phyloP scores from a whole-genome alignment of 2,797 vertebrate genomes.

The Ispidina picta region DNA sequence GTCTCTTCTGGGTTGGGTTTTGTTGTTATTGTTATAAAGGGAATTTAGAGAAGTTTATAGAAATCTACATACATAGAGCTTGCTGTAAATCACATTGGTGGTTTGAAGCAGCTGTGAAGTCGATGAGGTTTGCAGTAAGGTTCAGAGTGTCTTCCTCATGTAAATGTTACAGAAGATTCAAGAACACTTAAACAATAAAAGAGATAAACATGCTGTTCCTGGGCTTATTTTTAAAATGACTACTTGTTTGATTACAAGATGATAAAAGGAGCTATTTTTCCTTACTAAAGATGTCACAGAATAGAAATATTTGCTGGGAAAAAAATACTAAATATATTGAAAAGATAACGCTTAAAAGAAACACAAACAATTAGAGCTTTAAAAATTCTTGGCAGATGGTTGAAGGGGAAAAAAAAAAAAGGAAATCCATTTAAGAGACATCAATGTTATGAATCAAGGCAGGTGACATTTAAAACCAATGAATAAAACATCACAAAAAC shows the following conservation, averaged over 20 bases:
- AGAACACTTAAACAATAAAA: constrained; percentile 2
- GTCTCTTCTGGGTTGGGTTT: accelerated
- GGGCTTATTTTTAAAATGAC: constrained; percentile 22
- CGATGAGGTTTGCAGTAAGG: background rate
- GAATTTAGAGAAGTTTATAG: background rate
- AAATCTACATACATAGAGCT: background rate
- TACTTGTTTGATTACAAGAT: background rate
- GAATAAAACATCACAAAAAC: constrained; percentile 56
- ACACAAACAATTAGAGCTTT: constrained; percentile 42
- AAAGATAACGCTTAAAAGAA: constrained; percentile 17
- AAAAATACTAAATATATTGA: background rate
- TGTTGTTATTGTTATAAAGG: background rate
- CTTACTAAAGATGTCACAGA: constrained; percentile 25
- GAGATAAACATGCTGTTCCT: constrained; percentile 4
- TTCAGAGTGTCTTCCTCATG: background rate
- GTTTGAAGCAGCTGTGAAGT: background rate
- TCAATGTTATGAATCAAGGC: constrained; percentile 50
- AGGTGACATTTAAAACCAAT: constrained; percentile 66
- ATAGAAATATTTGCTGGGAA: constrained; percentile 1
- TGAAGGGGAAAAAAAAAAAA: background rate
- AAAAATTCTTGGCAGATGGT: constrained; percentile 51
- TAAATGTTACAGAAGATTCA: background rate
- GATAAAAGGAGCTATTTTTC: constrained; percentile 7
- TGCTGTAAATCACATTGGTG: background rate
- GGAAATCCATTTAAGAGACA: constrained; percentile 39